A percentile compares a stretch with the other conserved stretches of the same genome.
Conservation (phyloP, 2,797 vertebrate genomes). For the Acomys russatus region DNA sequence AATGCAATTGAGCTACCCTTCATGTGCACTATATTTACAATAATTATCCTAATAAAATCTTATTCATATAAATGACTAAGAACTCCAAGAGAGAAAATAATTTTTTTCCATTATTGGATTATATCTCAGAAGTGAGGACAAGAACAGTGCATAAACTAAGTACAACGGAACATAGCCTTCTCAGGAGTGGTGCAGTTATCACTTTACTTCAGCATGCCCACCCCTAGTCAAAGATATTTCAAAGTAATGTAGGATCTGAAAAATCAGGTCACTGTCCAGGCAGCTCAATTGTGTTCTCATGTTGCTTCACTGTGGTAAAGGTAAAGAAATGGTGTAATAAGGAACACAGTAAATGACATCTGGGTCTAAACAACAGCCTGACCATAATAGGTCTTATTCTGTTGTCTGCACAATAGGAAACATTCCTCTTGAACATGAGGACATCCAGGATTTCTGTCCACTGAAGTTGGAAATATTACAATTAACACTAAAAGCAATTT, state of each 20-base stretch:
- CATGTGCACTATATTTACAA: slow-evolving; percentile 87
- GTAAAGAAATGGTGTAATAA: slow-evolving; percentile 39
- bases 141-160: slow-evolving; percentile 45
- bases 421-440: slow-evolving; percentile 24
- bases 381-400: slow-evolving; percentile 25
- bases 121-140: slow-evolving; percentile 74
- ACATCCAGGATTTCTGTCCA: slow-evolving; percentile 10
- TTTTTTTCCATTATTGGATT: slow-evolving; percentile 78
- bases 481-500: slow-evolving; percentile 50
- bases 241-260: slow-evolving; percentile 26
- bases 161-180: slow-evolving; percentile 2
- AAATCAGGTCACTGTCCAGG: slow-evolving; percentile 24
- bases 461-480: slow-evolving; percentile 5
- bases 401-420: slow-evolving; percentile 2
- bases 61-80: slow-evolving; percentile 89
- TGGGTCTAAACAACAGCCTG: not conserved
- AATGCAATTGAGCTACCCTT: slow-evolving; percentile 86
- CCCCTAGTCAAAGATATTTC: slow-evolving; percentile 31
- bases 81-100: slow-evolving; percentile 85
- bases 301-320: not conserved
- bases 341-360: not conserved
- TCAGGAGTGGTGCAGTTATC: not conserved
- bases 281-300: slow-evolving; percentile 27
- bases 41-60: slow-evolving; percentile 89
- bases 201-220: slow-evolving; percentile 22